Conservation (phyloP, 2,113 vertebrate species). For the Alligator sinensis region DNA sequence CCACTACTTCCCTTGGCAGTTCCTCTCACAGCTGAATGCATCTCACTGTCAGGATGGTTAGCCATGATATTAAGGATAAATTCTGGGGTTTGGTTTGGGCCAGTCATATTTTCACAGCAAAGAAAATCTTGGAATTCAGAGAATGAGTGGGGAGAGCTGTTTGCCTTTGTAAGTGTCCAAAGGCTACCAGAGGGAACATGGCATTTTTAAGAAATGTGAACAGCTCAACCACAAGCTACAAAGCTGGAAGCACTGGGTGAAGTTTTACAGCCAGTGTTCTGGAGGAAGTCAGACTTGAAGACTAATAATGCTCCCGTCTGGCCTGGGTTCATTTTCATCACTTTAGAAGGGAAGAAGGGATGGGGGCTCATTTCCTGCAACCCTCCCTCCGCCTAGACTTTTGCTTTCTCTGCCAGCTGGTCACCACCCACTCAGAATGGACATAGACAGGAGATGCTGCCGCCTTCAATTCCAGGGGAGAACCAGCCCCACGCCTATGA, state of each 20-base stretch:
- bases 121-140: background rate
- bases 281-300: background rate
- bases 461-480: background rate
- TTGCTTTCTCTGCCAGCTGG: background rate
- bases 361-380: background rate
- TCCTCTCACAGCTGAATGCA: background rate
- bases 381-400: background rate
- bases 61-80: background rate
- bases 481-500: background rate
- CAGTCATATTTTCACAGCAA: background rate
- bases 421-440: background rate
- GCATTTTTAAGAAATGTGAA: background rate
- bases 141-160: background rate
- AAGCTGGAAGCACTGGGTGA: background rate
- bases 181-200: background rate
- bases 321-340: background rate
- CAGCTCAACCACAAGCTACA: background rate
- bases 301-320: background rate
- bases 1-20: background rate
- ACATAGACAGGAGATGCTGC: background rate
- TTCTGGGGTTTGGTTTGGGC: background rate
- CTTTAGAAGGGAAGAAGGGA: background rate
- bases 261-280: background rate
- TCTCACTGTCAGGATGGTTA: background rate
- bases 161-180: background rate